phyloP scores from a whole-genome alignment of 1,140 invertebrate genomes.

The Danaus plexippus region DNA sequence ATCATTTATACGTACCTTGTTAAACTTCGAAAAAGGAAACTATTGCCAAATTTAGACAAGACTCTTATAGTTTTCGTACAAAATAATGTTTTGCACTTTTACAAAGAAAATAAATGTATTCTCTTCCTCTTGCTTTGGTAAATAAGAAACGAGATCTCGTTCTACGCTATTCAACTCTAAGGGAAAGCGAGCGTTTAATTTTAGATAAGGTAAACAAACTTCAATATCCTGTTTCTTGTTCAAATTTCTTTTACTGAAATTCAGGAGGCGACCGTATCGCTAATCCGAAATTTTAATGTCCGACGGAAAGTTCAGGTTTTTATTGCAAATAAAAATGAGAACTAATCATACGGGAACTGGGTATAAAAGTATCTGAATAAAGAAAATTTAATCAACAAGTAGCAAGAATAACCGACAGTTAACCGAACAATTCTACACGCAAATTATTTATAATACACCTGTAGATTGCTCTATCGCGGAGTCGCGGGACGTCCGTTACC shows the following conservation, averaged over 20 bases:
- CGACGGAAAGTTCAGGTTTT: too few relatives aligned
- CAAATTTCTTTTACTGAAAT: neutral
- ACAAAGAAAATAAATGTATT: constrained; percentile 3
- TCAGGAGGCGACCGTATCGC: too few relatives aligned
- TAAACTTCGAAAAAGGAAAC: too few relatives aligned
- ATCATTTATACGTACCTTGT: too few relatives aligned
- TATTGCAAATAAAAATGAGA: too few relatives aligned
- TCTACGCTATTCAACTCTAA: constrained; percentile 12
- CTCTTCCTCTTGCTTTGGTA: neutral
- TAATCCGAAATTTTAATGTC: too few relatives aligned
- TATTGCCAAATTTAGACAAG: too few relatives aligned
- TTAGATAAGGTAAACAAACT: constrained; percentile 19
- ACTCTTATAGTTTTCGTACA: too few relatives aligned
- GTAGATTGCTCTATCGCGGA: constrained; percentile 12
- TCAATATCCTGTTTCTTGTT: constrained; percentile 8
- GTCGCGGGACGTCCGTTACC: constrained; percentile 15
- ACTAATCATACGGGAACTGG: too few relatives aligned
- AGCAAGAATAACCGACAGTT: constrained; percentile 2
- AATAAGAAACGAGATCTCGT: constrained; percentile 11
- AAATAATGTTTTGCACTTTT: too few relatives aligned
- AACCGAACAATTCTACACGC: neutral
- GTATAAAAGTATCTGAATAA: constrained; percentile 11
- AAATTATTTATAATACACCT: constrained; percentile 15
- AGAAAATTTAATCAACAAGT: constrained; percentile 22
- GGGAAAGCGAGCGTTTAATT: constrained; percentile 13